Conservation (phyloP, 2,888 invertebrate genomes). For the Philhelius pedissequus region DNA sequence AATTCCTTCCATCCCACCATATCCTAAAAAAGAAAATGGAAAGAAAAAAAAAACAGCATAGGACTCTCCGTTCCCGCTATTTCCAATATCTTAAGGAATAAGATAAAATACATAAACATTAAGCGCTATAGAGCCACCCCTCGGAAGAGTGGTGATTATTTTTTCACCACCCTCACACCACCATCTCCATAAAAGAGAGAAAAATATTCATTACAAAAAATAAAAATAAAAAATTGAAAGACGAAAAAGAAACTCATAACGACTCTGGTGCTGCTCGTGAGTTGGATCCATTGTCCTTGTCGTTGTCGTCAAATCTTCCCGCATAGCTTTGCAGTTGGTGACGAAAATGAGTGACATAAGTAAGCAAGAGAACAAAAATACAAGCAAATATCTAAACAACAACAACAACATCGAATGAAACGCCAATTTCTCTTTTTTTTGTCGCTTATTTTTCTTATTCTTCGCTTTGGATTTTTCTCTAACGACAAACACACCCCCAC, state of each 20-base stretch:
- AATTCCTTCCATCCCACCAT: conserved; percentile 41
- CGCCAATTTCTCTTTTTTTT: conserved; percentile 43
- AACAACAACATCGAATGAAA: background rate
- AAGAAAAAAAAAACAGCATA: background rate
- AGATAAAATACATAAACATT: conserved; percentile 59
- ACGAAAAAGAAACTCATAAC: conserved; percentile 5
- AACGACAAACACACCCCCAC: background rate
- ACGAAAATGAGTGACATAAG: conserved; percentile 65
- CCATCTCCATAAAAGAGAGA: conserved; percentile 33
- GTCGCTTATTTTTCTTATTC: conserved; percentile 50
- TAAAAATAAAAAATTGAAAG: background rate
- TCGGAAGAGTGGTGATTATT: conserved; percentile 23
- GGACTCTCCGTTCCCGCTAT: conserved; percentile 23
- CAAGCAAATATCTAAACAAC: conserved; percentile 39
- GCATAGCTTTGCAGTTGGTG: conserved; percentile 45
- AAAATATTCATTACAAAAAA: conserved; percentile 32
- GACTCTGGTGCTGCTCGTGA: conserved; percentile 18
- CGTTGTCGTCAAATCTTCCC: conserved; percentile 47
- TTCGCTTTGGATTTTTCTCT: conserved; percentile 49
- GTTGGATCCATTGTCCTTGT: conserved; percentile 51
- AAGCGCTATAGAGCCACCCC: conserved; percentile 35
- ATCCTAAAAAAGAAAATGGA: conserved; percentile 10
- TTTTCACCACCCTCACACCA: conserved; percentile 1
- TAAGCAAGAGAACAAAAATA: conserved; percentile 56
- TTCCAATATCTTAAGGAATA: conserved; percentile 61